These are phyloP conservation scores for Charadrius vociferus DNA, from an alignment of 2,113 vertebrate genomes.

Conservation along the genomic window DNA sequence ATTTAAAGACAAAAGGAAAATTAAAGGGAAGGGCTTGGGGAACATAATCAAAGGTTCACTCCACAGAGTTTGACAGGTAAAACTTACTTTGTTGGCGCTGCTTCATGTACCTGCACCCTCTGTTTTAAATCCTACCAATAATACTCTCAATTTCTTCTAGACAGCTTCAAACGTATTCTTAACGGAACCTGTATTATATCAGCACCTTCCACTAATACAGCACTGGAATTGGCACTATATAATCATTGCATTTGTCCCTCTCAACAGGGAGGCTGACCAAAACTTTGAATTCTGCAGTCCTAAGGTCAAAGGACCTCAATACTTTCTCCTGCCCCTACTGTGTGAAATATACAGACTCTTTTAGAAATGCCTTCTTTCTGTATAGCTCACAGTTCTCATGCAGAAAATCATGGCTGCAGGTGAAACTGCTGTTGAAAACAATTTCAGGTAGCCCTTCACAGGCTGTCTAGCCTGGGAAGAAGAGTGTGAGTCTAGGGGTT, in stretches of 20 bases:
- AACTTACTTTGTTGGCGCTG: background rate
- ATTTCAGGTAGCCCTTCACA: background rate
- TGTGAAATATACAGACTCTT: background rate
- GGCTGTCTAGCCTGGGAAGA: background rate
- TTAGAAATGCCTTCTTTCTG: background rate
- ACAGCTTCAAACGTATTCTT: background rate
- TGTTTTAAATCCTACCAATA: background rate
- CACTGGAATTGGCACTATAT: background rate
- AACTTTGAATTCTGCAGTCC: background rate
- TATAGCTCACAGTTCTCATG: background rate
- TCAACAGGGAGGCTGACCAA: background rate
- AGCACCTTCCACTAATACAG: background rate
- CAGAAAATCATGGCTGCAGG: background rate
- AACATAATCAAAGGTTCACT: background rate
- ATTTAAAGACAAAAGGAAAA: conserved; percentile 29
- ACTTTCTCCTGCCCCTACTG: background rate
- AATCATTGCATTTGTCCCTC: background rate
- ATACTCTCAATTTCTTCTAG: background rate
- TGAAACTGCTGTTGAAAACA: background rate
- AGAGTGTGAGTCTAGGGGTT: background rate
- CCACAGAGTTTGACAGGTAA: background rate
- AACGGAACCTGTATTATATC: background rate
- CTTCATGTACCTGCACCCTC: background rate
- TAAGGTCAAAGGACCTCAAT: background rate
- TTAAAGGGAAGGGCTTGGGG: background rate